A percentile compares a stretch with the other conserved stretches of the same genome.
phyloP scores from a whole-genome alignment of 2,113 vertebrate species.

The Nyctibius bracteatus region DNA sequence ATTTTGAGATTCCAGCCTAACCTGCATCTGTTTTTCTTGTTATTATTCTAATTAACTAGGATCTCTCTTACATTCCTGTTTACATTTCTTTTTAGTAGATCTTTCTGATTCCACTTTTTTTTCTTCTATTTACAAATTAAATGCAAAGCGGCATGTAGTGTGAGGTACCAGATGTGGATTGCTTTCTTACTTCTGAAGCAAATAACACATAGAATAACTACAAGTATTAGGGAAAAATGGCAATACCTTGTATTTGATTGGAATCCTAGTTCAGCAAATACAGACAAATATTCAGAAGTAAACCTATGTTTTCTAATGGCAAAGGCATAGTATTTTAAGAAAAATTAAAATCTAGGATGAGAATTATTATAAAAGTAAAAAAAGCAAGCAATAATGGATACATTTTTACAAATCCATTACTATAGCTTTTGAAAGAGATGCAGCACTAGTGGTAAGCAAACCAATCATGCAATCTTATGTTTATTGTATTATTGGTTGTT shows the following conservation, averaged over 20 bases:
- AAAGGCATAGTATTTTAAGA: neutral
- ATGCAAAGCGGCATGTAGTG: neutral
- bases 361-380: neutral
- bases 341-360: neutral
- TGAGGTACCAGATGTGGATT: neutral
- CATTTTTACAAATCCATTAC: neutral
- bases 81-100: neutral
- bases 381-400: neutral
- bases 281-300: neutral
- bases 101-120: neutral
- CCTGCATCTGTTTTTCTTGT: neutral
- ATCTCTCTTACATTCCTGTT: neutral
- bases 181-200: neutral
- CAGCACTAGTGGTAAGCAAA: neutral
- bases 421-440: neutral
- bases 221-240: neutral
- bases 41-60: neutral
- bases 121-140: neutral
- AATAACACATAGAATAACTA: neutral
- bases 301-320: neutral
- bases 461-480: neutral
- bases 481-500: neutral
- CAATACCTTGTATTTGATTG: neutral
- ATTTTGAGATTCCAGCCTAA: neutral
- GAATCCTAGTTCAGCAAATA: neutral